These are phyloP conservation scores for Drosophila neotestacea DNA, from an alignment of 2,888 invertebrate species.

Conservation along the genomic window DNA sequence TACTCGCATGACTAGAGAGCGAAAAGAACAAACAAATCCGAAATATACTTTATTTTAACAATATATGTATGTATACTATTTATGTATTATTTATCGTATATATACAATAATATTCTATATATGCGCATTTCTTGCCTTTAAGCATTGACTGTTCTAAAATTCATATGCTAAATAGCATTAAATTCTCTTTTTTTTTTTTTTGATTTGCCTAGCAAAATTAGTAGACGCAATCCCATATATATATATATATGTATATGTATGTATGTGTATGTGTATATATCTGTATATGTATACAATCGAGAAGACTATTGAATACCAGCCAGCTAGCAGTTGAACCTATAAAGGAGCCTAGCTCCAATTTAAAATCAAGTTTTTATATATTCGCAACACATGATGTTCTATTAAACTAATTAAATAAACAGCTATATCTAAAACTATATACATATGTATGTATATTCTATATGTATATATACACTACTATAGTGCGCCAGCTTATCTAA, in stretches of 20 bases:
- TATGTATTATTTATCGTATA: constrained; percentile 5
- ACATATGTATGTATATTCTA: constrained; percentile 15
- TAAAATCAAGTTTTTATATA: constrained; percentile 26
- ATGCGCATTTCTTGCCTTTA: constrained; percentile 21
- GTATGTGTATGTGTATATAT: constrained; percentile 10
- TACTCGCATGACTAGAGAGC: constrained; percentile 20
- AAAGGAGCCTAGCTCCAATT: constrained; percentile 48
- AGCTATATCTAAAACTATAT: neutral
- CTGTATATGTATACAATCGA: constrained; percentile 13
- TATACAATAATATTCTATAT: constrained; percentile 10
- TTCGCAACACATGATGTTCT: constrained; percentile 9
- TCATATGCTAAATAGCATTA: constrained; percentile 13
- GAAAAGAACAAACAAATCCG: constrained; percentile 11
- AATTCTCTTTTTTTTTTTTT: neutral
- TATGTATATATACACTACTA: constrained; percentile 20
- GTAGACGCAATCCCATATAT: constrained; percentile 21
- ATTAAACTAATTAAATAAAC: neutral
- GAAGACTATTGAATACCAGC: constrained; percentile 54
- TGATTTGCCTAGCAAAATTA: constrained; percentile 17
- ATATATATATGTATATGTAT: constrained; percentile 6
- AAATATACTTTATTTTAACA: constrained; percentile 55
- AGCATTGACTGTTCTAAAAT: constrained; percentile 4
- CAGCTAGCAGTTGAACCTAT: constrained; percentile 45
- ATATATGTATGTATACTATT: constrained; percentile 6
- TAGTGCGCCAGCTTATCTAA: constrained; percentile 5